These are phyloP conservation scores for Bombus waltoni DNA, from an alignment of 1,140 invertebrate genomes.

Conservation along the genomic window DNA sequence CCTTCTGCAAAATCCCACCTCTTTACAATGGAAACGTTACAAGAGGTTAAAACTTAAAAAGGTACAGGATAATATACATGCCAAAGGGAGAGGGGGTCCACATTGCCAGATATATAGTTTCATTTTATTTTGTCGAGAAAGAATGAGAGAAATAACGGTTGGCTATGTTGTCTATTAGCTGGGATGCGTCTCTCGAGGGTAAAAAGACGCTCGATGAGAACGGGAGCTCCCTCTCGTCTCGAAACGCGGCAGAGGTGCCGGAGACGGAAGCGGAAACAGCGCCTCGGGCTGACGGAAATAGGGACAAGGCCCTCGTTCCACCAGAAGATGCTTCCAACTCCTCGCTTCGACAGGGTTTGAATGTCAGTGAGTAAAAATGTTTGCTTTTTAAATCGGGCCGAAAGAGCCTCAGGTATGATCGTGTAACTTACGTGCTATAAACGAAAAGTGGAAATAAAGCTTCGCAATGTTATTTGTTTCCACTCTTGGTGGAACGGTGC, in stretches of 20 bases:
- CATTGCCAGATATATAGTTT: background rate
- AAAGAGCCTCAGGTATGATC: background rate
- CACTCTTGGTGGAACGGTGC: no score
- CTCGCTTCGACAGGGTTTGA: constrained; percentile 44
- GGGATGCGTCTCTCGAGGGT: constrained; percentile 72
- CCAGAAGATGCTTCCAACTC: constrained; percentile 60
- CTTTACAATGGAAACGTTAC: background rate
- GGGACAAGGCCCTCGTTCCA: constrained; percentile 65
- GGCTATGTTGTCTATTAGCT: constrained; percentile 75
- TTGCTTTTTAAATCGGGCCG: background rate
- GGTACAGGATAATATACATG: constrained; percentile 18
- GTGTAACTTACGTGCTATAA: background rate
- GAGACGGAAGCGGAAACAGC: constrained; percentile 62
- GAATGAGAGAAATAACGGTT: constrained; percentile 2
- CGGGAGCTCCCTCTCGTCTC: constrained; percentile 59
- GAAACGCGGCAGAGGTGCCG: constrained; percentile 58
- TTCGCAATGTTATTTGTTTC: no score
- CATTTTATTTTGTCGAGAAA: constrained; percentile 6
- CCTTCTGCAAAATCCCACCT: background rate
- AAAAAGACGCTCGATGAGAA: constrained; percentile 67
- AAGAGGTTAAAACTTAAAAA: constrained; percentile 14
- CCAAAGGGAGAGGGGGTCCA: background rate
- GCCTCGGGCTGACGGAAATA: constrained; percentile 70
- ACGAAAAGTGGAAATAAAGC: background rate
- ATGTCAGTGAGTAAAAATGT: constrained; percentile 64